phyloP scores from a whole-genome alignment of 2,888 invertebrate species.

The Clunio marinus region DNA sequence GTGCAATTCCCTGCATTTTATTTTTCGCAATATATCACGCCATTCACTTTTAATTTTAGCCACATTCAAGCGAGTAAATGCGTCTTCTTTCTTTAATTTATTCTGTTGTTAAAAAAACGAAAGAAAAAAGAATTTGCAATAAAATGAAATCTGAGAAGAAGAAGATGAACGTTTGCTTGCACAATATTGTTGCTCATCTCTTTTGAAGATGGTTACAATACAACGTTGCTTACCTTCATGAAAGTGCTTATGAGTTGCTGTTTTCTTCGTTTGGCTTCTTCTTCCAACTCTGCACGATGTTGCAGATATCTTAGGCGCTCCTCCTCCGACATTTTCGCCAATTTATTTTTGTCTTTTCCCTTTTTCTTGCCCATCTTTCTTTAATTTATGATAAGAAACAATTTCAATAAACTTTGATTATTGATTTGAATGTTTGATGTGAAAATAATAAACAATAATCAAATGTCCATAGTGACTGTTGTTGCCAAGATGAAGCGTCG shows the following conservation, averaged over 20 bases:
- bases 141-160: constrained; percentile 1
- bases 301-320: constrained; percentile 75
- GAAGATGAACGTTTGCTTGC: neutral
- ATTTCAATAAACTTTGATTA: too few relatives aligned
- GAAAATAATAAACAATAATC: too few relatives aligned
- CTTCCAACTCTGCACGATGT: constrained; percentile 78
- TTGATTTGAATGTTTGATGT: too few relatives aligned
- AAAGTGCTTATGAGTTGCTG: constrained; percentile 74
- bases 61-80: constrained; percentile 69
- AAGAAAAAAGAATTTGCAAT: neutral
- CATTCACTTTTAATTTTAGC: constrained; percentile 84
- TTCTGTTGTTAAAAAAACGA: constrained; percentile 55
- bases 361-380: too few relatives aligned
- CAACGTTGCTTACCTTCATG: constrained; percentile 59
- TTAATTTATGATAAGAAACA: too few relatives aligned
- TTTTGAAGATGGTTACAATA: neutral
- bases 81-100: constrained; percentile 76
- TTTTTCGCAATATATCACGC: constrained; percentile 69
- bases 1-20: constrained; percentile 71
- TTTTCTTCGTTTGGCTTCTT: constrained; percentile 73
- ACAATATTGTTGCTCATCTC: constrained; percentile 3
- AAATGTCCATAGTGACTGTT: too few relatives aligned
- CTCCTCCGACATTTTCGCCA: constrained; percentile 81
- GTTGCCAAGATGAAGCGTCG: too few relatives aligned
- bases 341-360: constrained; percentile 64